A percentile compares a stretch with the other conserved stretches of the same genome.
phyloP scores from a whole-genome alignment of 2,888 invertebrate genomes.

The Andrena trimmerana region DNA sequence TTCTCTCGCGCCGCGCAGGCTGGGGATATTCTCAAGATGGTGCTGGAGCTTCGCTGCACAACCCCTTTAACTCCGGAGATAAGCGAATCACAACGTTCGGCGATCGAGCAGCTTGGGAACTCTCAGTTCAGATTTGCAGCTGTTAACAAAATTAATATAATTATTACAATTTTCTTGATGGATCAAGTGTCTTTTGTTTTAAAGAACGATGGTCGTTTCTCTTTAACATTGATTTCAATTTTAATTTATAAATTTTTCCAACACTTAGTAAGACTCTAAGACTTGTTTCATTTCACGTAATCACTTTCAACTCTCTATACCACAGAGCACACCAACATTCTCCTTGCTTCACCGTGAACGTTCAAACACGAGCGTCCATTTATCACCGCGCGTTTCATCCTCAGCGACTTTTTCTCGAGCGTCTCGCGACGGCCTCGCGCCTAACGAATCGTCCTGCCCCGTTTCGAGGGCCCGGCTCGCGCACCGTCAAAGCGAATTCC shows the following conservation, averaged over 20 bases:
- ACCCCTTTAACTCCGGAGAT: conserved; percentile 28
- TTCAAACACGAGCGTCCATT: conserved; percentile 24
- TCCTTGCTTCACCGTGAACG: too few relatives aligned
- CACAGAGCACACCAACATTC: too few relatives aligned
- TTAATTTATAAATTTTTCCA: too few relatives aligned
- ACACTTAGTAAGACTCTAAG: too few relatives aligned
- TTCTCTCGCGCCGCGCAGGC: not conserved
- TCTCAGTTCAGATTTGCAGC: conserved; percentile 3
- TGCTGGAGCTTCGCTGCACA: conserved; percentile 30
- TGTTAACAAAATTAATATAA: conserved; percentile 14
- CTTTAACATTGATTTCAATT: too few relatives aligned
- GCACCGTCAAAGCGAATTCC: conserved; percentile 37
- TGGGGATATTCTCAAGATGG: conserved; percentile 23
- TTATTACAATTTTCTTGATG: not conserved
- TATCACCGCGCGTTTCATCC: conserved; percentile 34
- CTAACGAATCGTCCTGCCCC: conserved; percentile 15
- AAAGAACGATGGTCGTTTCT: not conserved
- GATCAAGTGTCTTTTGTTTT: not conserved
- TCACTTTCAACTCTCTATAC: too few relatives aligned
- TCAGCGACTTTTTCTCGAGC: conserved; percentile 16
- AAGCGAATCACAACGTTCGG: conserved; percentile 43
- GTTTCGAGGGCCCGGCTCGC: not conserved
- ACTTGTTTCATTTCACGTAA: too few relatives aligned
- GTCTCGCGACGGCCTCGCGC: conserved; percentile 15
- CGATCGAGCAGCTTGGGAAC: conserved; percentile 18